Conservation (phyloP, 1,140 invertebrate species). For the Leptestheria dahalacensis region DNA sequence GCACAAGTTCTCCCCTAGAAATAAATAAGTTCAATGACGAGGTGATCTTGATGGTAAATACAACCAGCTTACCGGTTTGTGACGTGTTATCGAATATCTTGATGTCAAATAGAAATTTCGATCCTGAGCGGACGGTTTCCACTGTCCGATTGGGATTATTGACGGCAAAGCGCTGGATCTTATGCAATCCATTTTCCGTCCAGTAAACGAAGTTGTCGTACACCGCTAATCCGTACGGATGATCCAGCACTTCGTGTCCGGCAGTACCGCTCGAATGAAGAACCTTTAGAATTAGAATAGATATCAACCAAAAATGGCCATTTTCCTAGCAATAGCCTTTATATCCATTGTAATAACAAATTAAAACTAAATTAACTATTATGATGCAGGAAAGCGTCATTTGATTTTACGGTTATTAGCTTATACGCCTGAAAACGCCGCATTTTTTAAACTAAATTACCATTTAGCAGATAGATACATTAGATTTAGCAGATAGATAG, state of each 20-base stretch:
- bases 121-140: constrained; percentile 29
- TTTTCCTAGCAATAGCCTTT: no score
- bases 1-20: constrained; percentile 32
- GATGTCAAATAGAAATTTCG: constrained; percentile 43
- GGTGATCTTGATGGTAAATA: no score
- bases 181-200: constrained; percentile 36
- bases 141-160: constrained; percentile 23
- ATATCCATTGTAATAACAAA: no score
- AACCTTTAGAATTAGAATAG: background rate
- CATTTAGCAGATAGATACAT: no score
- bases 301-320: no score
- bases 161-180: constrained; percentile 33
- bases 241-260: constrained; percentile 27
- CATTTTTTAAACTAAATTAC: no score
- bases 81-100: constrained; percentile 38
- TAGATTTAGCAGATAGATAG: no score
- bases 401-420: no score
- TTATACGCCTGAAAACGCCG: no score
- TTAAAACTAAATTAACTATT: no score
- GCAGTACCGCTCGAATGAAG: constrained; percentile 13
- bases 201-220: constrained; percentile 33
- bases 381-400: no score
- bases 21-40: background rate
- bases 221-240: constrained; percentile 40
- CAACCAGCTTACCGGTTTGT: constrained; percentile 36